Conservation (phyloP, 1,140 invertebrate genomes). For the Drosophila erecta region DNA sequence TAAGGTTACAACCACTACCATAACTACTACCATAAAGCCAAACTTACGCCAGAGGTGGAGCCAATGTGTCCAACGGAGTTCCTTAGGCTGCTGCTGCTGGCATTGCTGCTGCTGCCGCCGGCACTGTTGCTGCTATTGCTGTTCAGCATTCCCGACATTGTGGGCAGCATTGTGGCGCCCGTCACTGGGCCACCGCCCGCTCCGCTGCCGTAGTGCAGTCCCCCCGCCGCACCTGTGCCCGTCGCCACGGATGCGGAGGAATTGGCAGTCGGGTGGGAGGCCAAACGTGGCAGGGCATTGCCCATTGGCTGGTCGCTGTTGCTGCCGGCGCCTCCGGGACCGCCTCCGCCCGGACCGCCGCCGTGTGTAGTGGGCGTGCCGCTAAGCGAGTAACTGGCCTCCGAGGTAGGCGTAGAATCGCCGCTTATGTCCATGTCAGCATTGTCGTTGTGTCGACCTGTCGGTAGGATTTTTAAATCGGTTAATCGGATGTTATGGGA, state of each 20-base stretch:
- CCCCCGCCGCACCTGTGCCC: conserved; percentile 35
- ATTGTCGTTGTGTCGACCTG: conserved; percentile 80
- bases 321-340: conserved; percentile 31
- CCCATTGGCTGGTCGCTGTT: conserved; percentile 52
- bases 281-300: conserved; percentile 89
- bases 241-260: conserved; percentile 28
- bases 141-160: conserved; percentile 60
- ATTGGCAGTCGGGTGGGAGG: conserved; percentile 86
- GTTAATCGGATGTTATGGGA: not conserved
- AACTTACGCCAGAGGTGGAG: conserved; percentile 72
- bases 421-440: conserved; percentile 95
- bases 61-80: conserved; percentile 77
- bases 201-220: conserved; percentile 46
- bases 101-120: conserved; percentile 24
- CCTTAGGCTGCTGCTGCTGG: conserved; percentile 43
- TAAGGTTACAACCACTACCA: no score
- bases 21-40: not conserved
- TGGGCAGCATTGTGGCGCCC: conserved; percentile 83
- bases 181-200: conserved; percentile 63
- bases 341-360: conserved; percentile 27
- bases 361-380: conserved; percentile 78
- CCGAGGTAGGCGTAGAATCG: conserved; percentile 92
- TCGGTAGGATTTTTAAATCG: not conserved
- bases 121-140: conserved; percentile 28
- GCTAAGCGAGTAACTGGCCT: conserved; percentile 86